Evolutionary conservation across 2,888 invertebrate species (phyloP).

Genomic region (Caprella mutica): DNA sequence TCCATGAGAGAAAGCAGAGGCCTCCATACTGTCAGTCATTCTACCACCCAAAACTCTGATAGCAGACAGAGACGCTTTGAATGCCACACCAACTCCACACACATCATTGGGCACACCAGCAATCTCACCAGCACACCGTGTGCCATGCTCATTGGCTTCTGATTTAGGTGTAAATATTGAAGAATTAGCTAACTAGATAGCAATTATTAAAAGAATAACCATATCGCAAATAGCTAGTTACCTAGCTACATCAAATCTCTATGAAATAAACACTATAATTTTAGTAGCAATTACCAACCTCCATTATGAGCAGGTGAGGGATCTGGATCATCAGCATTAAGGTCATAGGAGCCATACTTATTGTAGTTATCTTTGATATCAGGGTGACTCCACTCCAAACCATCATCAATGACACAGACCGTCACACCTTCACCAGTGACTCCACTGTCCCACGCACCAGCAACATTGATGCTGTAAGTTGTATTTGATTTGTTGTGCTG

Average conservation of each 20-base stretch:
- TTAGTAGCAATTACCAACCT: conserved; percentile 17
- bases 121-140: conserved; percentile 43
- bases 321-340: conserved; percentile 29
- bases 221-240: too few species aligned
- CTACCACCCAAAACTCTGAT: conserved; percentile 41
- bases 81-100: conserved; percentile 44
- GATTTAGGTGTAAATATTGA: too few species aligned
- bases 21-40: conserved; percentile 42
- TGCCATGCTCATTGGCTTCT: conserved; percentile 39
- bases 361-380: conserved; percentile 29
- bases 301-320: conserved; percentile 32
- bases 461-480: conserved; percentile 22
- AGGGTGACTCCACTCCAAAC: conserved; percentile 28
- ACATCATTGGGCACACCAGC: conserved; percentile 41
- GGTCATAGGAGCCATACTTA: conserved; percentile 24
- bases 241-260: too few species aligned
- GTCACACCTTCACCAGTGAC: conserved; percentile 30
- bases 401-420: conserved; percentile 31
- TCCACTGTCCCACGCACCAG: conserved; percentile 31
- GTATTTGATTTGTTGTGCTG: conserved; percentile 13
- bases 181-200: too few species aligned
- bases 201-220: too few species aligned
- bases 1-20: conserved; percentile 37
- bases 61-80: conserved; percentile 39
- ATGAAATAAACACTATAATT: too few species aligned